Evolutionary conservation across 2,888 invertebrate genomes (phyloP), one percentile per base, ranked within the genome.

Genomic region (Melinaea marsaeus): DNA sequence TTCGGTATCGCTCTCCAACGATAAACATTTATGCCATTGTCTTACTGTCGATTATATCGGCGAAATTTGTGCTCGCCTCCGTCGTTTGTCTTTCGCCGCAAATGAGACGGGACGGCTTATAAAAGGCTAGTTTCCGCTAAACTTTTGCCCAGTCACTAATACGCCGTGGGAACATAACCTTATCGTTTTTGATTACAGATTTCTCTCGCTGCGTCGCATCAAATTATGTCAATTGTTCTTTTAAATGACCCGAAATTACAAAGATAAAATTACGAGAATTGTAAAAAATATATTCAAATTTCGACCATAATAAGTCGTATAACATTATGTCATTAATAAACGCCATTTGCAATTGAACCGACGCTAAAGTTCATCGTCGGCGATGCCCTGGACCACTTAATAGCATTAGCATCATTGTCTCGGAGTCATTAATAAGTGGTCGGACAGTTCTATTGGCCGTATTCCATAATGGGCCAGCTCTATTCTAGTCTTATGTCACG

Each of bases 21-120:
- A 88, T 89, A 88, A 87, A 87, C 86, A 75, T 74, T 75, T 57
- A 62, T 60, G 62, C 66, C 61, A 72, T 71, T 73, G 76, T 76
- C 73, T 75, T 74, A 72, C 70, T 62, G 74, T 77, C 79, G 88
- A 90, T 90, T 84, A 81, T 86, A 90, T 90, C 90, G 81, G 86
- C 83, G 78, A 87, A 87, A 87, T 87, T 88, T 86, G 86, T 86
- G 86, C 83, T 83, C 84, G 83, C 85, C 83, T 83, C 77, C 76
- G 76, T 77, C 87, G 88, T 88, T 88, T 87, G 89, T 88, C 85
- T 88, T 83, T 79, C 80, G 83, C 89, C 88, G 86, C 90, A 88
- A 90, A 90, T 89, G 89, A 89, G 84, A 83, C 83, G 80, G 79
- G 76, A 78, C 76, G 75, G 78, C 74, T 78, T 84, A 81, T 87